Conservation (phyloP, 2,113 vertebrate species). For the Crypturellus undulatus region DNA sequence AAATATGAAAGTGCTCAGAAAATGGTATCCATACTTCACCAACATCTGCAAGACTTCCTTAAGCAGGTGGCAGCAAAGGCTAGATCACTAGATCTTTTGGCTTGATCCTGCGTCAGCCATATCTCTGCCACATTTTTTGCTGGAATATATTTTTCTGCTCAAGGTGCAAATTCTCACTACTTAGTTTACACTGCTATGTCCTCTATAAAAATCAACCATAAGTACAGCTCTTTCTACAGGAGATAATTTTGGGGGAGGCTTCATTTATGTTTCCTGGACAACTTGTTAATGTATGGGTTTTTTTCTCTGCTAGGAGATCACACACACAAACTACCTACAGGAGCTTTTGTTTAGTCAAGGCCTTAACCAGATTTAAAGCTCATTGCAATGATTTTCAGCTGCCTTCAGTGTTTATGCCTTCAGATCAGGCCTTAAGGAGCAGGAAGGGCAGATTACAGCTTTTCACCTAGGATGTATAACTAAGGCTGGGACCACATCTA, state of each 20-base stretch:
- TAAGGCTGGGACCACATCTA: not conserved
- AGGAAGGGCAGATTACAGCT: not conserved
- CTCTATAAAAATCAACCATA: not conserved
- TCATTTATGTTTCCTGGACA: not conserved
- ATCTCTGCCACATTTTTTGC: not conserved
- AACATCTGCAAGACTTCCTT: not conserved
- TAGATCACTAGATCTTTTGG: not conserved
- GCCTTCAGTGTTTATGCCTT: not conserved
- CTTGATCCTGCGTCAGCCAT: not conserved
- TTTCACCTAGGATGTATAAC: not conserved
- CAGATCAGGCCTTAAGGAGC: not conserved
- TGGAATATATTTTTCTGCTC: not conserved
- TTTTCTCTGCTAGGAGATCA: not conserved
- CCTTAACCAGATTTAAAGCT: not conserved
- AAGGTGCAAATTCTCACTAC: not conserved
- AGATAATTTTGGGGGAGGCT: not conserved
- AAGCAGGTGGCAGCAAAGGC: not conserved
- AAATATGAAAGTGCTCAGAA: not conserved
- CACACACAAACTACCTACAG: not conserved
- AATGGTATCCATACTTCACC: not conserved
- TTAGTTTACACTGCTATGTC: not conserved
- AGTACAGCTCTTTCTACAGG: not conserved
- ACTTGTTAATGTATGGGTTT: not conserved
- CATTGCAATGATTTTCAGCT: not conserved
- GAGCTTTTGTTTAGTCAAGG: accelerated